Percentiles rank a stretch among this genome's conserved stretches.
Evolutionary conservation across 2,888 invertebrate genomes (phyloP).

Genomic region (Reticulitermes lucifugus): DNA sequence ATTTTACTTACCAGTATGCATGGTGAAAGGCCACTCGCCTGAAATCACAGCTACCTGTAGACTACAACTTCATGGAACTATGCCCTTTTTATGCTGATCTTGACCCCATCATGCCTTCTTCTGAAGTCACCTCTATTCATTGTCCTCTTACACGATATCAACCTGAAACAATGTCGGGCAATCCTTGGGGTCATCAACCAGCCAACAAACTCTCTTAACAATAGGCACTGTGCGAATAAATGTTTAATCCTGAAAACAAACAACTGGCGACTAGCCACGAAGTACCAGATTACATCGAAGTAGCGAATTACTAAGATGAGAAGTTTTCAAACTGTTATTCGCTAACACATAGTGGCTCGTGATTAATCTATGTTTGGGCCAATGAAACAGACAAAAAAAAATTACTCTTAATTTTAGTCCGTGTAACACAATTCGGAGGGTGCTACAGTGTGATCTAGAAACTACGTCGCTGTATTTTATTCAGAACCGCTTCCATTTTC

Average conservation of each 20-base stretch:
- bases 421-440: no score
- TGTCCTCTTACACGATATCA: no score
- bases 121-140: not conserved
- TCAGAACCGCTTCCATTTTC: no score
- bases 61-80: not conserved
- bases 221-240: not conserved
- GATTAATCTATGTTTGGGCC: not conserved
- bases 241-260: slow-evolving; percentile 7
- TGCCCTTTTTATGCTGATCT: not conserved
- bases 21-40: not conserved
- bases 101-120: not conserved
- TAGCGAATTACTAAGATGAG: not conserved
- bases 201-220: not conserved
- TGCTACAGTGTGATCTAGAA: no score
- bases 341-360: not conserved
- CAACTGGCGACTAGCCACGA: slow-evolving; percentile 3
- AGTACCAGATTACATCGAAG: not conserved
- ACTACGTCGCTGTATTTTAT: no score
- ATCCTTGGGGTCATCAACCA: not conserved
- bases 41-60: not conserved
- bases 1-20: not conserved
- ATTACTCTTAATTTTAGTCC: no score
- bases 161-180: slow-evolving; percentile 6
- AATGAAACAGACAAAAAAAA: no score
- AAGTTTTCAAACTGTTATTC: not conserved